Evolutionary conservation across 2,888 invertebrate genomes (phyloP).

Genomic region (Encarsia formosa): DNA sequence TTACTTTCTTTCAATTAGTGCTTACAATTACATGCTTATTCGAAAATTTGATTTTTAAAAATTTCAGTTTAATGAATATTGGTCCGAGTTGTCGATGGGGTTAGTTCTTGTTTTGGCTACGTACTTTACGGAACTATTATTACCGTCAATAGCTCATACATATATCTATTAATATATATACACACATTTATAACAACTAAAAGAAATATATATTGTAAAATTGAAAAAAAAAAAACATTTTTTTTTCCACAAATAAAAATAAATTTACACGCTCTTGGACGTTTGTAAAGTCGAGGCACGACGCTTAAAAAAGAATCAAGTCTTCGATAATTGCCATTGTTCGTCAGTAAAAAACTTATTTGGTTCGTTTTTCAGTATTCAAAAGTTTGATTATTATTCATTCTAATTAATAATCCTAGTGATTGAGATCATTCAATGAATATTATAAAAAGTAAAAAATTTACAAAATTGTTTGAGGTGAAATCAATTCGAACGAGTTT

Average conservation of each 20-base stretch:
- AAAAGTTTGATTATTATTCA: too few relatives aligned
- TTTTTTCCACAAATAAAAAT: constrained; percentile 6
- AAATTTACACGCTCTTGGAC: constrained; percentile 15
- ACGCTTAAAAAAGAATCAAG: constrained; percentile 17
- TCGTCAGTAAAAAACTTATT: too few relatives aligned
- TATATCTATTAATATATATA: too few relatives aligned
- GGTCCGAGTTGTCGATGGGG: constrained; percentile 28
- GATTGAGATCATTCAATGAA: constrained; percentile 1
- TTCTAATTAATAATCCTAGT: background rate
- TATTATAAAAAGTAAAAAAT: too few relatives aligned
- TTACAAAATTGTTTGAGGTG: too few relatives aligned
- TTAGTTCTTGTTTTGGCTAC: constrained; percentile 22
- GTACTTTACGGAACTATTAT: constrained; percentile 23
- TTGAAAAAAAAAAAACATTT: constrained; percentile 7
- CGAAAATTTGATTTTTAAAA: too few relatives aligned
- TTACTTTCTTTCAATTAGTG: too few relatives aligned
- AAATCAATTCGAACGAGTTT: too few relatives aligned
- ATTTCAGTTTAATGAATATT: constrained; percentile 30
- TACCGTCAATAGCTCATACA: constrained; percentile 23
- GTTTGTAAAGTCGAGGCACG: constrained; percentile 25
- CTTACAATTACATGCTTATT: too few relatives aligned
- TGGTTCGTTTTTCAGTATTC: too few relatives aligned
- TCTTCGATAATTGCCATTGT: constrained; percentile 8
- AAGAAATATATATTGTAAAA: background rate
- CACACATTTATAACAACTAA: constrained; percentile 18